Evolutionary conservation across 2,797 vertebrate genomes (phyloP).

Genomic region (Gymnocypris eckloni): DNA sequence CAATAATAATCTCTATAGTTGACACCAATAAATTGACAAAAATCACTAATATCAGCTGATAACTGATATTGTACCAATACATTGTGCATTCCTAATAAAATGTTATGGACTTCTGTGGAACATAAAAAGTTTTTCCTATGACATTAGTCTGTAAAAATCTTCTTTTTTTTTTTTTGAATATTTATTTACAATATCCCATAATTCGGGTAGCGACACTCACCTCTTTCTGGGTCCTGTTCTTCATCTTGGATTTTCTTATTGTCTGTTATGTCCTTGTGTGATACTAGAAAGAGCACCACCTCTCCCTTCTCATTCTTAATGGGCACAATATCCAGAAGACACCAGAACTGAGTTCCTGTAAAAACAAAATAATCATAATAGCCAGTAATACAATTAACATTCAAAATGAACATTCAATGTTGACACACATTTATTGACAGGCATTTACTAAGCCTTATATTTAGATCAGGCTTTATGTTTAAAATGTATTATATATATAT

Average conservation of each 20-base stretch:
- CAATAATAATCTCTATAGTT: too few species aligned
- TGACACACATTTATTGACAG: not conserved
- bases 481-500: not conserved
- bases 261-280: slow-evolving; percentile 85
- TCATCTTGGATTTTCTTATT: slow-evolving; percentile 81
- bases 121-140: not conserved
- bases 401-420: slow-evolving; percentile 8
- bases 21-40: too few species aligned
- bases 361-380: slow-evolving; percentile 9
- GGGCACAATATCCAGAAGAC: slow-evolving; percentile 84
- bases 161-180: too few species aligned
- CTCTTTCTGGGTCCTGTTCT: slow-evolving; percentile 75
- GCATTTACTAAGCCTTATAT: not conserved
- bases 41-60: too few species aligned
- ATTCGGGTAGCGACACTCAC: slow-evolving; percentile 63
- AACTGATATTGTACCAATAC: too few species aligned
- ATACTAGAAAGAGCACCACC: slow-evolving; percentile 85
- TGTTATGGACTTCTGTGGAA: not conserved
- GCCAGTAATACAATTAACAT: not conserved
- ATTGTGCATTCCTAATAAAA: too few species aligned
- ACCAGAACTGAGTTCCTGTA: slow-evolving; percentile 85
- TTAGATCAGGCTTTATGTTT: not conserved
- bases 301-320: slow-evolving; percentile 87
- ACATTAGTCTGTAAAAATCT: not conserved
- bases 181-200: not conserved